Base-by-base conservation (phyloP, 2,797 vertebrate species). In the Sarcophilus harrisii region DNA sequence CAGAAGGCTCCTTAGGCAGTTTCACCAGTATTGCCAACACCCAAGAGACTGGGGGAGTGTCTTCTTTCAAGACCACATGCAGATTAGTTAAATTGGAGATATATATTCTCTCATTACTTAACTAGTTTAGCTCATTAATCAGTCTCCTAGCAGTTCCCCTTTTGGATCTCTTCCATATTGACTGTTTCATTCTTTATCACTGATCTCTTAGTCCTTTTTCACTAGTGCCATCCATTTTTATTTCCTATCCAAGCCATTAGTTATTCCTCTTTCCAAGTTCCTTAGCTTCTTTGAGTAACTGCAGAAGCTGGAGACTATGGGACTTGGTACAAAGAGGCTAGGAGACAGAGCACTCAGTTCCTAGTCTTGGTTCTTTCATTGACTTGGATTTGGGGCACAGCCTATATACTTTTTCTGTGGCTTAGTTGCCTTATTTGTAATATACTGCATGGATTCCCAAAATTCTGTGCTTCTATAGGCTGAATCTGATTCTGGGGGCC, bases 101-200 rank as follows among this genome's bases (percentile, higher is more conserved):
- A 38, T 45, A 90, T 12, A 29, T 5, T 45, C 1, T 81, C 32
- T 62, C 32, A 90, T 73, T 60, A 32, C 81, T 91, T 91, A 66
- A 55, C 49, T 57, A 92, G 55, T 93, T 96, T 95, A 93, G 60
- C 92, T 96, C 62, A 73, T 92, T 58, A 59, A 92, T 94, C 92
- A 92, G 73, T 58, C 62, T 29, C 30, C 62, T 91, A 45, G 30
- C 30, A 2, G 28, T 90, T 96, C 58, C 58, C 92, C 49, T 16
- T 87, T 54, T 60, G 62, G 57, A 49, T 57, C 30, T 92, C 49
- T 96, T 58, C 90, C 45, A 94, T 57, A 4, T 3, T 60, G 27
- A 30, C 38, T 93, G n/a, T 58, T 11, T 94, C 49, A 49, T 87
- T 81, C 38, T 95, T 93, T 55, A 59, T 57, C 38, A 94, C 38